Conservation (phyloP, 2,888 invertebrate species). For the Meta bourneti region DNA sequence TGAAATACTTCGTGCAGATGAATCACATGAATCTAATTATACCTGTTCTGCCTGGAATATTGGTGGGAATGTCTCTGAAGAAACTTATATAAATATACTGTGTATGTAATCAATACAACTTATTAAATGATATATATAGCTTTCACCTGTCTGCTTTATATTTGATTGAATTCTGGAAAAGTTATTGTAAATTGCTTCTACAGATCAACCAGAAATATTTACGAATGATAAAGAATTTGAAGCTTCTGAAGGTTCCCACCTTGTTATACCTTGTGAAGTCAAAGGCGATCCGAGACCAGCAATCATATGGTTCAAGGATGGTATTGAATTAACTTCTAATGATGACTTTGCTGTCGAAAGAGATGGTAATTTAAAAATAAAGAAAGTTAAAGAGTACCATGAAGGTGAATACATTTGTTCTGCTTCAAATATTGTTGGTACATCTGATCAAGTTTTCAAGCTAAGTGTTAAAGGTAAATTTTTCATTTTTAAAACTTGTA, state of each 20-base stretch:
- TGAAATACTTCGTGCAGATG: conserved; percentile 53
- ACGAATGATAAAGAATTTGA: conserved; percentile 50
- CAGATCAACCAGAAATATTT: conserved; percentile 62
- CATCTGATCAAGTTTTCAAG: conserved; percentile 69
- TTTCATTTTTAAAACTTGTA: background rate
- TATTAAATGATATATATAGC: background rate
- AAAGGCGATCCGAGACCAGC: conserved; percentile 83
- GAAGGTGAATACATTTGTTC: conserved; percentile 81
- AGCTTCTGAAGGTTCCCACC: conserved; percentile 37
- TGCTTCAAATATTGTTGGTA: conserved; percentile 81
- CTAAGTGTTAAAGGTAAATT: conserved; percentile 58
- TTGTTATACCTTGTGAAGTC: conserved; percentile 80
- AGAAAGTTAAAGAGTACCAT: conserved; percentile 47
- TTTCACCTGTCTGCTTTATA: background rate
- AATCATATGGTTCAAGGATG: conserved; percentile 80
- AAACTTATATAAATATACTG: conserved; percentile 60
- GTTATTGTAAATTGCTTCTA: background rate
- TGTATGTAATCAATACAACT: conserved; percentile 43
- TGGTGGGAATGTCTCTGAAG: conserved; percentile 68
- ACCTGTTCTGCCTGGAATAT: conserved; percentile 64
- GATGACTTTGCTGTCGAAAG: conserved; percentile 20
- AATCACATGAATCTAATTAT: conserved; percentile 64
- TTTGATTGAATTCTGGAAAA: background rate
- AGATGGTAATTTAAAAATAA: conserved; percentile 57
- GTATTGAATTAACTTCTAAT: conserved; percentile 67